Conservation (phyloP, 1,140 invertebrate genomes). For the Carposina sasakii region DNA sequence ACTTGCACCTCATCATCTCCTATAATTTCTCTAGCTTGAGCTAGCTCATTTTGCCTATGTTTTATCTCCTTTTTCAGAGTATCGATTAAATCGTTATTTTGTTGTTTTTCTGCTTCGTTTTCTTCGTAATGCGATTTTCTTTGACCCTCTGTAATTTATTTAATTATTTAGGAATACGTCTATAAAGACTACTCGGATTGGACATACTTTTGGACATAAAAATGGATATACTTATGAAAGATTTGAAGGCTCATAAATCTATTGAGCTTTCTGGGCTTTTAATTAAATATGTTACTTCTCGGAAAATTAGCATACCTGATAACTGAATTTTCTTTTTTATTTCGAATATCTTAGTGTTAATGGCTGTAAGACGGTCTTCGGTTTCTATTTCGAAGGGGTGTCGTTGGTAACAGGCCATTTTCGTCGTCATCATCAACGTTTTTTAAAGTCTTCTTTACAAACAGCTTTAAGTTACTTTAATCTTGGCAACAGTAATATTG, state of each 20-base stretch:
- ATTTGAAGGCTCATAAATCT: too few species aligned
- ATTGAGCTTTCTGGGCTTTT: too few species aligned
- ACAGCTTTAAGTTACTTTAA: too few species aligned
- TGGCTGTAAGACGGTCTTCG: slow-evolving; percentile 74
- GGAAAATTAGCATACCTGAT: slow-evolving; percentile 75
- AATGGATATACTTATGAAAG: too few species aligned
- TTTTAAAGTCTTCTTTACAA: neutral
- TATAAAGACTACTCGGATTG: too few species aligned
- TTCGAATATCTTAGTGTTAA: slow-evolving; percentile 84
- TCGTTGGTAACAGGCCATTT: slow-evolving; percentile 70
- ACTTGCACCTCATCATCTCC: slow-evolving; percentile 55
- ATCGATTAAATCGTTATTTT: slow-evolving; percentile 79
- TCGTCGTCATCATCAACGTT: slow-evolving; percentile 41
- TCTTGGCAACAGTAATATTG: slow-evolving; percentile 30
- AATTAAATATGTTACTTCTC: neutral
- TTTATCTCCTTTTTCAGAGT: slow-evolving; percentile 83
- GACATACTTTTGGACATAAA: too few species aligned
- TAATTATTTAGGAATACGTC: too few species aligned
- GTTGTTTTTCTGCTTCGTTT: slow-evolving; percentile 81
- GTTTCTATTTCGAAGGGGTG: slow-evolving; percentile 68
- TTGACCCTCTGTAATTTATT: slow-evolving; percentile 79
- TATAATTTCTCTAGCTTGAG: slow-evolving; percentile 72
- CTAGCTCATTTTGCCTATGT: slow-evolving; percentile 75
- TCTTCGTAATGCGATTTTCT: slow-evolving; percentile 87
- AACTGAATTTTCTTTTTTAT: slow-evolving; percentile 87